A percentile compares a stretch with the other conserved stretches of the same genome.
phyloP scores from a whole-genome alignment of 1,140 invertebrate genomes.

The Brachionus koreanus region DNA sequence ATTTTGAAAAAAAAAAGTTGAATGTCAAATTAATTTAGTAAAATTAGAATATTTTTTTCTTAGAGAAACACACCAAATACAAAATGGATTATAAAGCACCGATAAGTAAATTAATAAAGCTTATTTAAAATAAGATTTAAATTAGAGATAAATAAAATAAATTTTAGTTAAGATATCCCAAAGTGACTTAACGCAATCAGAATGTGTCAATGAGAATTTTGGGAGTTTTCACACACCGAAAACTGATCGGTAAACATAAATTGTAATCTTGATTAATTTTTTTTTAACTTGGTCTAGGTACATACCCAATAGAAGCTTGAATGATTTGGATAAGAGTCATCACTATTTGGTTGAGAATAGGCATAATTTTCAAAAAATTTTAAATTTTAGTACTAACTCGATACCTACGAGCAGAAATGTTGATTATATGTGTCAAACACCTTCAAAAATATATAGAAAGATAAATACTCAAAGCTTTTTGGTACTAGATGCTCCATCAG shows the following conservation, averaged over 20 bases:
- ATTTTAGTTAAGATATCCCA: background rate
- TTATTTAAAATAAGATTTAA: no score
- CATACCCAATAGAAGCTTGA: conserved; percentile 17
- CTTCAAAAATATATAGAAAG: background rate
- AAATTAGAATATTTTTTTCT: background rate
- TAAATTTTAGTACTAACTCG: background rate
- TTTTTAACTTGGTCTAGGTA: background rate
- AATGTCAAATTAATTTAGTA: background rate
- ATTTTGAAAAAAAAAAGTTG: background rate
- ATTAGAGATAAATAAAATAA: no score
- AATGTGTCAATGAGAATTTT: background rate
- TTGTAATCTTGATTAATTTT: background rate
- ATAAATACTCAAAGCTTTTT: conserved; percentile 71
- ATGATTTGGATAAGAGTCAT: conserved; percentile 28
- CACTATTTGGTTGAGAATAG: background rate
- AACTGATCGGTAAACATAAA: background rate
- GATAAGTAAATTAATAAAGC: background rate
- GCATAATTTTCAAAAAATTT: background rate
- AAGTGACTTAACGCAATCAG: background rate
- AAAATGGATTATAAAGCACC: background rate
- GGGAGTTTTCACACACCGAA: background rate
- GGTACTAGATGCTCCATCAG: conserved; percentile 92
- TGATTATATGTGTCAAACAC: background rate
- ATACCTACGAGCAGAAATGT: background rate
- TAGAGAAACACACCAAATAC: background rate